Percentiles rank a stretch among this genome's conserved stretches.
phyloP scores from a whole-genome alignment of 2,113 vertebrate species.

The Ophiodon elongatus region DNA sequence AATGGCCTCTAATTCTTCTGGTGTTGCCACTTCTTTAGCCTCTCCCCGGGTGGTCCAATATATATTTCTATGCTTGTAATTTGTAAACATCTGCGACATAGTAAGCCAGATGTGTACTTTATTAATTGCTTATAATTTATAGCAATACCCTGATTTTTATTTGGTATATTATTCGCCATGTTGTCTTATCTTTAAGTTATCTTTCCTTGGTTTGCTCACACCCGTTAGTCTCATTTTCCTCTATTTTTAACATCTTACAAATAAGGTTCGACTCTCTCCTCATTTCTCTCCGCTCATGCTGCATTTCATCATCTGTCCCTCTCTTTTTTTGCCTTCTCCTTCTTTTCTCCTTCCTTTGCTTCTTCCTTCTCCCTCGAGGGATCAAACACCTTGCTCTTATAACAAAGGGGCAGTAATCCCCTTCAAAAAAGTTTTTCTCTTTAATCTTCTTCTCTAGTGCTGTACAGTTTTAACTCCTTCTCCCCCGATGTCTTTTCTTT shows the following conservation, averaged over 20 bases:
- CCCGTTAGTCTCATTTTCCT: neutral
- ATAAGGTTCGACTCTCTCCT: conserved; percentile 13
- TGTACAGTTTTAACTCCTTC: conserved; percentile 11
- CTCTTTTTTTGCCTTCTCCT: conserved; percentile 6
- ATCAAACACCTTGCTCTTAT: conserved; percentile 51
- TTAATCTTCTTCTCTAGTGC: neutral
- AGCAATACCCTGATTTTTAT: neutral
- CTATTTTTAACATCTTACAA: neutral
- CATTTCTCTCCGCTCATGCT: conserved; percentile 22
- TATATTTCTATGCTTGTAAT: neutral
- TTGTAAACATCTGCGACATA: neutral
- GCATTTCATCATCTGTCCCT: conserved; percentile 54
- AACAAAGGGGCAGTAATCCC: conserved; percentile 45
- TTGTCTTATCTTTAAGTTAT: neutral
- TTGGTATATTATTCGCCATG: neutral
- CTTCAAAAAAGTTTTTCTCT: neutral
- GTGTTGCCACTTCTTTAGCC: neutral
- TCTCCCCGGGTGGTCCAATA: neutral
- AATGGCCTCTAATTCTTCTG: conserved; percentile 20
- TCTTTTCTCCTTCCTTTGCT: neutral
- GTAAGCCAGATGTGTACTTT: neutral
- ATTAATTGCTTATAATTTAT: neutral
- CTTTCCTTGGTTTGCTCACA: neutral
- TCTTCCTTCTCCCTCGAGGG: conserved; percentile 16
- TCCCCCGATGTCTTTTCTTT: neutral